phyloP scores from a whole-genome alignment of 2,888 invertebrate genomes.

The Spialia ferax region DNA sequence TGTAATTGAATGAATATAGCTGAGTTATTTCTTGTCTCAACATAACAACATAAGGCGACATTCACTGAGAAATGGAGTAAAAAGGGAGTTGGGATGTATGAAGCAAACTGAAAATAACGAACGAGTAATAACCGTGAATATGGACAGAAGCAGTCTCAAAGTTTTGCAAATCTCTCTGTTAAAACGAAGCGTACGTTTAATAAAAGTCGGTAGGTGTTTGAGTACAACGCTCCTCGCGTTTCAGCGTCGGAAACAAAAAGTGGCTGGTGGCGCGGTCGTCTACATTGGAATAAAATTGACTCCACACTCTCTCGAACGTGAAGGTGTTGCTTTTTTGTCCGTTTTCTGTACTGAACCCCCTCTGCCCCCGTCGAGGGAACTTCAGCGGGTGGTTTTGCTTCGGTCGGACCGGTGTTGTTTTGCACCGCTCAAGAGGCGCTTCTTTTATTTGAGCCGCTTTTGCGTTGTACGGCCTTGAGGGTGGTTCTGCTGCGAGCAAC shows the following conservation, averaged over 20 bases:
- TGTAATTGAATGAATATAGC: not conserved
- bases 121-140: constrained; percentile 15
- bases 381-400: constrained; percentile 86
- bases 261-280: constrained; percentile 83
- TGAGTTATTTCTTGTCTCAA: not conserved
- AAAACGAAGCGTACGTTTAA: constrained; percentile 70
- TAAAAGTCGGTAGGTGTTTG: constrained; percentile 84
- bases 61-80: not conserved
- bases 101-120: constrained; percentile 1
- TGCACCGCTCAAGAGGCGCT: constrained; percentile 84
- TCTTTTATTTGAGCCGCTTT: constrained; percentile 85
- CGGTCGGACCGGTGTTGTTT: constrained; percentile 84
- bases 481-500: constrained; percentile 73
- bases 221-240: constrained; percentile 83
- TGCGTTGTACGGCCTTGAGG: constrained; percentile 81
- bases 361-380: constrained; percentile 61
- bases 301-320: constrained; percentile 86
- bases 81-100: not conserved
- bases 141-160: constrained; percentile 43
- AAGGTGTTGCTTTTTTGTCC: constrained; percentile 80
- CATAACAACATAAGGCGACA: not conserved
- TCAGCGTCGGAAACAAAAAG: constrained; percentile 85
- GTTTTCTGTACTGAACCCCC: constrained; percentile 67
- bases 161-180: constrained; percentile 50
- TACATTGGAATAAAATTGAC: constrained; percentile 87